Conservation (phyloP, 2,113 vertebrate species). For the Campylomormyrus numenius region DNA sequence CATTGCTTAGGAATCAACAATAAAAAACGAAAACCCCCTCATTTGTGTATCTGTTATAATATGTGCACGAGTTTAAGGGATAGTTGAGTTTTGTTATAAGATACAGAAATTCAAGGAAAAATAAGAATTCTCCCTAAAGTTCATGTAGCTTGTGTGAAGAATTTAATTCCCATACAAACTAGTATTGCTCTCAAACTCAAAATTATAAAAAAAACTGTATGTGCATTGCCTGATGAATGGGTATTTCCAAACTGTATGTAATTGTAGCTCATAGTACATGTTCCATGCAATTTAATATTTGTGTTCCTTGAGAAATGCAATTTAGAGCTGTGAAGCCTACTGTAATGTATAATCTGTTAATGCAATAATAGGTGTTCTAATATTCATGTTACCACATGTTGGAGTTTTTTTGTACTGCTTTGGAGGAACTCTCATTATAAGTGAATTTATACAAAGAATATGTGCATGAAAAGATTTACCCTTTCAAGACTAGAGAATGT, state of each 20-base stretch:
- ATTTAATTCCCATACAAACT: neutral
- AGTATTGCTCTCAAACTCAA: neutral
- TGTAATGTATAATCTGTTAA: neutral
- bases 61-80: neutral
- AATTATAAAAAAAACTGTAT: neutral
- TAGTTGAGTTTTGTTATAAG: neutral
- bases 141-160: neutral
- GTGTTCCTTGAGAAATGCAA: neutral
- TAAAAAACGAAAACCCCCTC: neutral
- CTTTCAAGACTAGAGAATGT: neutral
- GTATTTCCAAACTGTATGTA: neutral
- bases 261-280: neutral
- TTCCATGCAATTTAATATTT: neutral
- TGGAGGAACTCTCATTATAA: neutral
- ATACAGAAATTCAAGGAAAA: neutral
- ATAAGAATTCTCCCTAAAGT: neutral
- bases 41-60: neutral
- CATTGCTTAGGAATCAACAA: neutral
- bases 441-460: neutral
- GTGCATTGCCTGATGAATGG: neutral
- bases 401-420: neutral
- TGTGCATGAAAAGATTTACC: neutral
- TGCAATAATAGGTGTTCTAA: neutral
- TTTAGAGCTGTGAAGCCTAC: neutral
- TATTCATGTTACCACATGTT: neutral